Percentiles rank a stretch among this genome's conserved stretches.
phyloP scores from a whole-genome alignment of 2,888 invertebrate genomes.

The Mactromeris polynyma region DNA sequence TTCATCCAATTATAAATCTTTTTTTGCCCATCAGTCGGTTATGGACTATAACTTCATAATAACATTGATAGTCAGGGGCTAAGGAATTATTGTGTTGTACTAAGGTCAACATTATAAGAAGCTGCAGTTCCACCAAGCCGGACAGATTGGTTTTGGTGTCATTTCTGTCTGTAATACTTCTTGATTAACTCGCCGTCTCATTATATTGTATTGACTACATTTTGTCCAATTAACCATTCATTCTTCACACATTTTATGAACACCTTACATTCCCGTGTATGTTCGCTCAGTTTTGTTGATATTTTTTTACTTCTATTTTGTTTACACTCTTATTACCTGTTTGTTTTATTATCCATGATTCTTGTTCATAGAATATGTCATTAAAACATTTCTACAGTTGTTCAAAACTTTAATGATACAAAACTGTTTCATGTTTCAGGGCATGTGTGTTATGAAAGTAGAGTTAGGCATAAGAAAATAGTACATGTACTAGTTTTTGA shows the following conservation, averaged over 20 bases:
- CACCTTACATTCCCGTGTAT: neutral
- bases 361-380: too few species aligned
- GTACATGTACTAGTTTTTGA: neutral
- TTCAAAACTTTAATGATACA: neutral
- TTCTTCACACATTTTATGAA: neutral
- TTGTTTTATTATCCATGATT: neutral
- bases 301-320: neutral
- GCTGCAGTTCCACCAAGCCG: neutral
- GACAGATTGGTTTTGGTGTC: neutral
- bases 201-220: neutral
- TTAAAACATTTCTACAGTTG: neutral
- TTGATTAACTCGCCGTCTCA: neutral
- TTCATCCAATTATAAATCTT: too few species aligned
- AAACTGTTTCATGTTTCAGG: neutral
- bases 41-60: neutral
- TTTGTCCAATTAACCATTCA: too few species aligned
- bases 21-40: neutral
- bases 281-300: slow-evolving; percentile 12
- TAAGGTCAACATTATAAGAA: neutral
- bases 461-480: neutral
- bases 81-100: neutral
- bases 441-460: neutral
- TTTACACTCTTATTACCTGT: neutral
- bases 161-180: neutral
- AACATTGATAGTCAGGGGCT: neutral